A percentile compares a stretch with the other conserved stretches of the same genome.
phyloP scores from a whole-genome alignment of 2,888 invertebrate species.

The Synergus itoensis region DNA sequence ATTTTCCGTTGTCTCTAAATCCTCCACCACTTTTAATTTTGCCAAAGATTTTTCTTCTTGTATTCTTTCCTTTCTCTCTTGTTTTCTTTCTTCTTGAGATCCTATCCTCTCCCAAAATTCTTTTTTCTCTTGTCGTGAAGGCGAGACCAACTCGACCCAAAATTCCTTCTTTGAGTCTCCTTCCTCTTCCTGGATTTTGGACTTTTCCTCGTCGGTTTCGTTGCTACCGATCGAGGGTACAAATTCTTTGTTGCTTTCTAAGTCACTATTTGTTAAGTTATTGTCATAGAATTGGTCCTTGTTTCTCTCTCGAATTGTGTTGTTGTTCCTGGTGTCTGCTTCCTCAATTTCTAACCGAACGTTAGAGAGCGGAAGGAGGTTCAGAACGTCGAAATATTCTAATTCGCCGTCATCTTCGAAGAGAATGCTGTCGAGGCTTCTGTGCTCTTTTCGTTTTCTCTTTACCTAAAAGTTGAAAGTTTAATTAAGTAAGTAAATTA shows the following conservation, averaged over 20 bases:
- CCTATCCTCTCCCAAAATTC: constrained; percentile 30
- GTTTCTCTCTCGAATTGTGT: constrained; percentile 18
- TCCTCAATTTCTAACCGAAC: constrained; percentile 72
- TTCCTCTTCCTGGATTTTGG: constrained; percentile 46
- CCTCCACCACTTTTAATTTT: background rate
- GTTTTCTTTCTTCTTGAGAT: constrained; percentile 15
- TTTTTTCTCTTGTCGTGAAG: constrained; percentile 35
- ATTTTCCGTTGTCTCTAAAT: background rate
- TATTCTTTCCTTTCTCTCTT: background rate
- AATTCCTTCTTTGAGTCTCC: constrained; percentile 37
- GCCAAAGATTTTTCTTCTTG: background rate
- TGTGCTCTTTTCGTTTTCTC: constrained; percentile 75
- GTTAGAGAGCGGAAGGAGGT: constrained; percentile 74
- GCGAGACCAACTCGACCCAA: constrained; percentile 18
- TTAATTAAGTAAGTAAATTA: too few species aligned
- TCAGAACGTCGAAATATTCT: constrained; percentile 75
- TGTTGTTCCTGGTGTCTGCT: constrained; percentile 44
- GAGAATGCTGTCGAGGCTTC: constrained; percentile 74
- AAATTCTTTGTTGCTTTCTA: constrained; percentile 46
- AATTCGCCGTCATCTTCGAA: constrained; percentile 74
- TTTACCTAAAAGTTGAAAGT: constrained; percentile 67
- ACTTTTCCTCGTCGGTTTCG: constrained; percentile 67
- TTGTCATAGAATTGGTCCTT: background rate
- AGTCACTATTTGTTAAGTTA: background rate
- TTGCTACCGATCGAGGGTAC: constrained; percentile 52